Conservation (phyloP, 2,797 vertebrate genomes). For the Malurus splendens region DNA sequence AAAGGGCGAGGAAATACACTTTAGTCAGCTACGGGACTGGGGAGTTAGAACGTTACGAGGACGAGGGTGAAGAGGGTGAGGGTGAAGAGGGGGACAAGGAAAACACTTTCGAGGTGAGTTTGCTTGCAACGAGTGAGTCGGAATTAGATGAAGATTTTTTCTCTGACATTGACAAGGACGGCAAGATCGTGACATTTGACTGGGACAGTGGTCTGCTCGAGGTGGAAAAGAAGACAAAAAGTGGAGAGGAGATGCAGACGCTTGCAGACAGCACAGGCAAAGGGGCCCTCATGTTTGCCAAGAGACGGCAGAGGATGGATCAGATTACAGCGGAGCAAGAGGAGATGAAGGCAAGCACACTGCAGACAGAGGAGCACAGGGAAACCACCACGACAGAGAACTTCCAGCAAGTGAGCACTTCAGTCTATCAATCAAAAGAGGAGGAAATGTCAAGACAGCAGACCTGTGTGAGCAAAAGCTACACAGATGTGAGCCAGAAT, state of each 20-base stretch:
- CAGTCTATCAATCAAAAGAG: conserved; percentile 42
- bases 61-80: conserved; percentile 72
- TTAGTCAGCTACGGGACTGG: conserved; percentile 98
- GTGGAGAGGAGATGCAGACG: conserved; percentile 82
- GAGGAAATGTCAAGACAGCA: conserved; percentile 55
- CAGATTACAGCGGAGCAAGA: conserved; percentile 91
- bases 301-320: conserved; percentile 89
- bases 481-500: conserved; percentile 75
- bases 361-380: conserved; percentile 69
- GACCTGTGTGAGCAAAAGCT: conserved; percentile 70
- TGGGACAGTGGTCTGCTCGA: conserved; percentile 89
- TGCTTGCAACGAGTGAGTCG: conserved; percentile 79
- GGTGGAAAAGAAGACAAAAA: conserved; percentile 81
- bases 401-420: conserved; percentile 45
- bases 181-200: conserved; percentile 81
- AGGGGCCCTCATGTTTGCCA: conserved; percentile 94
- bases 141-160: conserved; percentile 84
- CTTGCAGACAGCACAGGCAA: conserved; percentile 92
- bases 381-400: conserved; percentile 38
- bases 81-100: conserved; percentile 71
- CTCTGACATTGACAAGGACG: conserved; percentile 72
- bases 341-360: conserved; percentile 77
- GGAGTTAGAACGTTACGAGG: conserved; percentile 80
- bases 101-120: conserved; percentile 78
- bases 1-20: conserved; percentile 92